Evolutionary conservation across 53 echinoderm and acorn worm genomes (phyloP).

Genomic region (Holothuria leucospilota): DNA sequence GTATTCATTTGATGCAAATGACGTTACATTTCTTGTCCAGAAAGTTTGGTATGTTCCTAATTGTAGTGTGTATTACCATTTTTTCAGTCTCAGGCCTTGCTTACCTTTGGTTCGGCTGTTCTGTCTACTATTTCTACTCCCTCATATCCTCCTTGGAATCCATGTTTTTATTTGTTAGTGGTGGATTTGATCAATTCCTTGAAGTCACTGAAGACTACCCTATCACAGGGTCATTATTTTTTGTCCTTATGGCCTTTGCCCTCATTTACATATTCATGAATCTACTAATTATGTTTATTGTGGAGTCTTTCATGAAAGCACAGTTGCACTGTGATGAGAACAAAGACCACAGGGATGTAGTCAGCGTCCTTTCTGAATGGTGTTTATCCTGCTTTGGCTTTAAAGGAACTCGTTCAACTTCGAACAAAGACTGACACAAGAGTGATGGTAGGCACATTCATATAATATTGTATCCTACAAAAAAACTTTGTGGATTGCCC

Average conservation of each 20-base stretch:
- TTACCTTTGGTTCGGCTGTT: conserved; percentile 65
- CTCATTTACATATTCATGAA: conserved; percentile 74
- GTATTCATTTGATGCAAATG: conserved; percentile 69
- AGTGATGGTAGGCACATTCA: too few relatives aligned
- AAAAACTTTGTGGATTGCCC: too few relatives aligned
- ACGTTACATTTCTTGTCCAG: conserved; percentile 59
- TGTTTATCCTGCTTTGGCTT: conserved; percentile 69
- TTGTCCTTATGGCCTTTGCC: conserved; percentile 54
- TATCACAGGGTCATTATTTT: conserved; percentile 59
- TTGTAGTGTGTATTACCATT: conserved; percentile 48
- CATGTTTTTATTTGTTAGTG: conserved; percentile 71
- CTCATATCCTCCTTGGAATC: conserved; percentile 61
- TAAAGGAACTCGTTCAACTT: conserved; percentile 6
- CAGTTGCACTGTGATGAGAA: conserved; percentile 9
- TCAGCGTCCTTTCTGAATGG: conserved; percentile 63
- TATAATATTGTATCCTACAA: too few relatives aligned
- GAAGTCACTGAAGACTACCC: conserved; percentile 64
- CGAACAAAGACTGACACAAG: too few relatives aligned
- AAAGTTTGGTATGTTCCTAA: conserved; percentile 52
- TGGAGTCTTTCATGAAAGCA: conserved; percentile 59
- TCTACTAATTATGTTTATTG: conserved; percentile 64
- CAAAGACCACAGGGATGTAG: conserved; percentile 63
- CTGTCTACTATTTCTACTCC: conserved; percentile 67
- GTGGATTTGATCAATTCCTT: conserved; percentile 72
- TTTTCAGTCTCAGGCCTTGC: conserved; percentile 57